These are phyloP conservation scores for Stratiomys singularior DNA, from an alignment of 2,888 invertebrate species.

Conservation along the genomic window DNA sequence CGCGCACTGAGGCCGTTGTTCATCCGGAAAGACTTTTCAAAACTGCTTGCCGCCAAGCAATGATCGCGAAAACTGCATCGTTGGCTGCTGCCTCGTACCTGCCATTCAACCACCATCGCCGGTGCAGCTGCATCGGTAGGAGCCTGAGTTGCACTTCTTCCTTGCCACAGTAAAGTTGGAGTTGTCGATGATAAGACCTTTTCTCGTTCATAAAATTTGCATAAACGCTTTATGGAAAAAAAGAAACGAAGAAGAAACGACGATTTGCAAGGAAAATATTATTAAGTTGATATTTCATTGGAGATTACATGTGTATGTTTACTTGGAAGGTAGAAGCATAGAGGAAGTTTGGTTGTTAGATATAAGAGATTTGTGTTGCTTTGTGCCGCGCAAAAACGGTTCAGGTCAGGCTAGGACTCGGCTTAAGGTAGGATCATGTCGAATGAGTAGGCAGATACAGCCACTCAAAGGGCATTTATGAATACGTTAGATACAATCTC, in stretches of 20 bases:
- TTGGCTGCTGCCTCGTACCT: not conserved
- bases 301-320: conserved; percentile 37
- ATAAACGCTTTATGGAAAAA: conserved; percentile 51
- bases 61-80: conserved; percentile 4
- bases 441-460: not conserved
- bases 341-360: conserved; percentile 32
- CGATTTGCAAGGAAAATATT: conserved; percentile 30
- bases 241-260: not conserved
- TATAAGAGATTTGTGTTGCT: conserved; percentile 15
- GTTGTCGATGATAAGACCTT: conserved; percentile 47
- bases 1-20: conserved; percentile 40
- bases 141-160: conserved; percentile 15
- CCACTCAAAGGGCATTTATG: no score
- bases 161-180: conserved; percentile 2
- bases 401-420: not conserved
- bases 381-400: conserved; percentile 2
- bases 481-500: no score
- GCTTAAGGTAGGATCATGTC: not conserved
- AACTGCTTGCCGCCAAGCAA: conserved; percentile 22
- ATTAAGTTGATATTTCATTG: conserved; percentile 35
- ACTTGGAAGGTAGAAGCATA: conserved; percentile 34
- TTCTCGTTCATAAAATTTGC: conserved; percentile 52
- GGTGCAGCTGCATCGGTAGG: conserved; percentile 10
- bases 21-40: conserved; percentile 44
- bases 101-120: not conserved